Percentiles rank a stretch among this genome's conserved stretches.
Conservation (phyloP, 2,113 vertebrate species). For the Phalacrocorax carbo region DNA sequence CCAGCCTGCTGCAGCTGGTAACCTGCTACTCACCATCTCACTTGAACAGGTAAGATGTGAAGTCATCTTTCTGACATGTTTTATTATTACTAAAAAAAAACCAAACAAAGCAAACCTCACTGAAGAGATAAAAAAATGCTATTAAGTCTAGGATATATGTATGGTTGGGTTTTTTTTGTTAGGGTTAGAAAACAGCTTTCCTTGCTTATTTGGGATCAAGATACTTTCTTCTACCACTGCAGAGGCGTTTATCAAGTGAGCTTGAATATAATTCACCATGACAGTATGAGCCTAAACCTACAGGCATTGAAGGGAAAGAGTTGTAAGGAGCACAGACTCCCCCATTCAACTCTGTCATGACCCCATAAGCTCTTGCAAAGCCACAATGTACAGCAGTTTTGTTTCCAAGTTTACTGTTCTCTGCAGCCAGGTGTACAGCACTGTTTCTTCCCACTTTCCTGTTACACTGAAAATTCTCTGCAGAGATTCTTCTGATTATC, state of each 20-base stretch:
- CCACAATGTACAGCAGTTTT: accelerated
- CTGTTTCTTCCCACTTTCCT: not conserved
- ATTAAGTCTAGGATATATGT: not conserved
- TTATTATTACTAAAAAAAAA: not conserved
- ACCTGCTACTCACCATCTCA: not conserved
- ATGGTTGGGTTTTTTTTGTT: too few species aligned
- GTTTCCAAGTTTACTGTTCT: not conserved
- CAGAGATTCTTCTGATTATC: not conserved
- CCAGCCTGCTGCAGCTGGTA: not conserved
- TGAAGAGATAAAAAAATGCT: not conserved
- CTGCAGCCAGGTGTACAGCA: not conserved
- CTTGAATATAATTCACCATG: not conserved
- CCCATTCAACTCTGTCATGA: not conserved
- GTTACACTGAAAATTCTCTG: not conserved
- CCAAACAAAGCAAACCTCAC: not conserved
- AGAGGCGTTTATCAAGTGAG: not conserved
- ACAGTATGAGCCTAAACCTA: not conserved
- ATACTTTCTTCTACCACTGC: not conserved
- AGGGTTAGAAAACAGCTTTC: not conserved
- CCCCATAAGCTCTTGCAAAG: not conserved
- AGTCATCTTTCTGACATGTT: not conserved
- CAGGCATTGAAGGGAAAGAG: not conserved
- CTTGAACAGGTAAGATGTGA: not conserved
- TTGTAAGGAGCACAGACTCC: not conserved
- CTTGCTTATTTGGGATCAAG: not conserved